Evolutionary conservation across 2,888 invertebrate genomes (phyloP), one percentile per base, ranked within the genome.

Genomic region (Incurvaria masculella): DNA sequence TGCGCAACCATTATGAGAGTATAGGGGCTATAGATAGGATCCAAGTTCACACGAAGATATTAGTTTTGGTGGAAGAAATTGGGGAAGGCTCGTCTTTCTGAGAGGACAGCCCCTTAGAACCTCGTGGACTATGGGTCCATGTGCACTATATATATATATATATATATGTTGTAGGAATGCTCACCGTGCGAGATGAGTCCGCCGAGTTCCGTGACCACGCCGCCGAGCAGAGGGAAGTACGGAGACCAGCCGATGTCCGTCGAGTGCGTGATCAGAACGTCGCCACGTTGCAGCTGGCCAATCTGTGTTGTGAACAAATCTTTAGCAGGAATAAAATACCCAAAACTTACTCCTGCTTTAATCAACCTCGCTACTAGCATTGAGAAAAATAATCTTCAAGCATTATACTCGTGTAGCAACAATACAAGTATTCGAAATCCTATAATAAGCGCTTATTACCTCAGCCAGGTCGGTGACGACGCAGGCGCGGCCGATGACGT

Each of bases 191-290:
- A 91, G 55, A 91, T 85, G 2, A 92, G 79, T 21, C 92, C 92
- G 1, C 92, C 92, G 0, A 91, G 75, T 65, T 93, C 92, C 0
- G 91, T 92, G 8, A 90, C 87, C 44, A 92, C 81, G 8, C 91
- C 93, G 0, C 83, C 72, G 17, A 93, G 64, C 44, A 91, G 79
- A 1, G 91, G 89, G 65, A 92, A 93, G 69, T 91, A 91, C 0
- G 91, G 91, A 2, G 88, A 86, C 92, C 92, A 93, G 1, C 89
- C 91, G 54, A 92, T 87, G 61, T 93, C 92, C 0, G 91, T 91
- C 40, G 84, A 82, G 56, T 80, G 81, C 0, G 91, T 89, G 54
- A 93, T 84, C 54, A 93, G 70, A 52, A 93, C 80, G 60, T 93
- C 92, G 1, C 89, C 89, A 53, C 70, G 64, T 58, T 79, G 68